Conservation (phyloP, 2,113 vertebrate species). For the Brachyhypopomus gauderio region DNA sequence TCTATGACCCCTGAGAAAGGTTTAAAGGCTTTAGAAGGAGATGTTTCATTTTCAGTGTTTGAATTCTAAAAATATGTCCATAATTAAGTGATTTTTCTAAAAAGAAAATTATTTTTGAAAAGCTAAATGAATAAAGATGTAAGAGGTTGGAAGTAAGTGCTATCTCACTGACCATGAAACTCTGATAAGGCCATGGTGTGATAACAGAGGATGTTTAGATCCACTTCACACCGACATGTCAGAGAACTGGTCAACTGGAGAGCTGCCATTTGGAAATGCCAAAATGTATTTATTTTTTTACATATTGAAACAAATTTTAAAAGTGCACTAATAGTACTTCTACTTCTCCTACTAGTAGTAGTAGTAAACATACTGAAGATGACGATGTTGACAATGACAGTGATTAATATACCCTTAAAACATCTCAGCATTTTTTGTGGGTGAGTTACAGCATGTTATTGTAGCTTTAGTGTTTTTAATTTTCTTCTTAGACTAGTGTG, state of each 20-base stretch:
- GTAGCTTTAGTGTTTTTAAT: slow-evolving; percentile 31
- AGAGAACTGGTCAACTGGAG: not conserved
- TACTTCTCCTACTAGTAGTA: no score
- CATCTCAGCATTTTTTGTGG: slow-evolving; percentile 15
- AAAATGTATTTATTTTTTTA: not conserved
- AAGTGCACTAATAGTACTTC: no score
- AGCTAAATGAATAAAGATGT: not conserved
- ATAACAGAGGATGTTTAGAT: not conserved
- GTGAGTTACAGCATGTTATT: slow-evolving; percentile 1
- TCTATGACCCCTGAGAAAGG: not conserved
- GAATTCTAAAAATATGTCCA: not conserved
- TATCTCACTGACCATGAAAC: not conserved
- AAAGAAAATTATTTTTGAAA: not conserved
- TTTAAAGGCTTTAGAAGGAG: not conserved
- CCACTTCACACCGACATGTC: slow-evolving; percentile 9
- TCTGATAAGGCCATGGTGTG: not conserved
- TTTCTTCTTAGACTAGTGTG: slow-evolving; percentile 4
- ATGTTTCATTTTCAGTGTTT: slow-evolving; percentile 16
- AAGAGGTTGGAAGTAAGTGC: not conserved
- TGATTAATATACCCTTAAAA: not conserved
- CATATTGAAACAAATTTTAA: no score
- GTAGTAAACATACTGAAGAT: no score
- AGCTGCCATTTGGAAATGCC: not conserved
- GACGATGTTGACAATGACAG: no score
- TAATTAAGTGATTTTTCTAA: not conserved